Evolutionary conservation across 2,888 invertebrate genomes (phyloP).

Genomic region (Hypercompe scribonia): DNA sequence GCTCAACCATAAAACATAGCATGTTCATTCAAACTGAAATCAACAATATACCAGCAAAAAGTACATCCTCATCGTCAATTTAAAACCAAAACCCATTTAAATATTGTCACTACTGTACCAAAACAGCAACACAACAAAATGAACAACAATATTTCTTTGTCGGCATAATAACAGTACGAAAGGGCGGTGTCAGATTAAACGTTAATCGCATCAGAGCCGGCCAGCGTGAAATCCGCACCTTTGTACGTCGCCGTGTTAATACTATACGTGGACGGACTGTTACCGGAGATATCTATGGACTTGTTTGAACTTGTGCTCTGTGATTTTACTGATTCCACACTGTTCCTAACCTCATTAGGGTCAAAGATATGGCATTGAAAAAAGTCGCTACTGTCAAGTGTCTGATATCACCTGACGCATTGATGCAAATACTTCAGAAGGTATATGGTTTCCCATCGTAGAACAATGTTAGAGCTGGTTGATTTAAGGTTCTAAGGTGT

Average conservation of each 20-base stretch:
- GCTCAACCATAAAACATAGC: not conserved
- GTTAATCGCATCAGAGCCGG: constrained; percentile 48
- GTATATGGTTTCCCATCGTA: too few relatives aligned
- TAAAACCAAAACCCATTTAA: constrained; percentile 14
- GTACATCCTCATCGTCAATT: constrained; percentile 9
- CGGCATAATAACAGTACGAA: constrained; percentile 21
- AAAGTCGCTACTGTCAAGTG: too few relatives aligned
- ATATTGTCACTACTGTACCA: constrained; percentile 16
- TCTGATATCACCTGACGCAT: too few relatives aligned
- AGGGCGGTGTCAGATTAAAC: constrained; percentile 46
- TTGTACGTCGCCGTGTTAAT: constrained; percentile 42
- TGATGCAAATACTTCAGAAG: too few relatives aligned
- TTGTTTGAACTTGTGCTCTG: not conserved
- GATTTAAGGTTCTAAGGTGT: too few relatives aligned
- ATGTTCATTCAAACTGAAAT: constrained; percentile 8
- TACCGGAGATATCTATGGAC: constrained; percentile 19
- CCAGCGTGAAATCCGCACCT: constrained; percentile 52
- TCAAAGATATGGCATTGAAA: not conserved
- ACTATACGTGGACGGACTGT: constrained; percentile 37
- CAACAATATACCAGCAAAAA: constrained; percentile 13
- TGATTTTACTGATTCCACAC: not conserved
- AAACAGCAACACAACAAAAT: constrained; percentile 34
- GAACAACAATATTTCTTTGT: constrained; percentile 48
- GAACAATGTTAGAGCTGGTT: too few relatives aligned
- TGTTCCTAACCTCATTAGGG: not conserved